These are phyloP conservation scores for Morelia viridis DNA, from an alignment of 2,797 vertebrate genomes.

Conservation along the genomic window DNA sequence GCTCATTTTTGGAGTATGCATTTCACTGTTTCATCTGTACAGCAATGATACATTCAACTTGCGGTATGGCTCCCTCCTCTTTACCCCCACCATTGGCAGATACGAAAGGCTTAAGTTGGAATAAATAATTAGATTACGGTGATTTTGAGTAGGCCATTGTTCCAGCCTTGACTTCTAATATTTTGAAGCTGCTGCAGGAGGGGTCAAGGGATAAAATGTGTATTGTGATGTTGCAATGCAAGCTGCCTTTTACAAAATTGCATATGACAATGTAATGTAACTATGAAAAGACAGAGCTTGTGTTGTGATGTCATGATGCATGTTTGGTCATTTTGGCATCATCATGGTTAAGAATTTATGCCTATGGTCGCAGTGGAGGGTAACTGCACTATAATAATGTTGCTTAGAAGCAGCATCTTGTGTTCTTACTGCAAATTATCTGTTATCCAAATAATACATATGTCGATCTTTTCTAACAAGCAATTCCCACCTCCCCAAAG, in stretches of 20 bases:
- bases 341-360: not conserved
- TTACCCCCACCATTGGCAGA: not conserved
- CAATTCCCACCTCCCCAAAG: not conserved
- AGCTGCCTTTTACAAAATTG: not conserved
- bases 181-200: no score
- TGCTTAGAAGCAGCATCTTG: not conserved
- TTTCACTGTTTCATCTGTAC: not conserved
- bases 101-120: no score
- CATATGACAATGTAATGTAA: not conserved
- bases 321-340: not conserved
- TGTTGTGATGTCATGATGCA: not conserved
- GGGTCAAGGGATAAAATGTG: not conserved
- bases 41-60: not conserved
- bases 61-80: not conserved
- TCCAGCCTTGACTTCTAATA: no score
- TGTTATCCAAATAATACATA: not conserved
- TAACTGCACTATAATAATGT: not conserved
- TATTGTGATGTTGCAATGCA: not conserved
- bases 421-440: not conserved
- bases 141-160: no score
- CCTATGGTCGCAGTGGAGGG: not conserved
- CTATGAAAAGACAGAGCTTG: not conserved
- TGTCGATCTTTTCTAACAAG: not conserved
- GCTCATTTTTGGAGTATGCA: not conserved
- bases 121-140: no score